Conservation (phyloP, 2,113 vertebrate genomes). For the Rutilus rutilus region DNA sequence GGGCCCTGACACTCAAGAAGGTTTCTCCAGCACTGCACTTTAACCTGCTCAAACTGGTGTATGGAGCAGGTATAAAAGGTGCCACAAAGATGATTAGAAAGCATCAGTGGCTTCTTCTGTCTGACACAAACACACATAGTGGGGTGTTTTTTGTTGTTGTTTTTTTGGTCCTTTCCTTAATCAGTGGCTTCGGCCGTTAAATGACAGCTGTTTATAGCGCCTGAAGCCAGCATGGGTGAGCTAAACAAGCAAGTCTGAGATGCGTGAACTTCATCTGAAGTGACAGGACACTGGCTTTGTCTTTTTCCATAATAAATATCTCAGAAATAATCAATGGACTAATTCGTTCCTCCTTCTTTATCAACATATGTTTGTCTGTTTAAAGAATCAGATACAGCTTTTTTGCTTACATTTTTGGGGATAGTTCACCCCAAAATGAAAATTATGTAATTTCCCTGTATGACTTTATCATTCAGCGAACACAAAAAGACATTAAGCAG, state of each 20-base stretch:
- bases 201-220: neutral
- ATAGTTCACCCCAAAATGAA: neutral
- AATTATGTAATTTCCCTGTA: neutral
- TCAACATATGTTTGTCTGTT: neutral
- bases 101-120: neutral
- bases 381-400: neutral
- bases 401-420: neutral
- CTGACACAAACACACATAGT: neutral
- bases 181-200: neutral
- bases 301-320: neutral
- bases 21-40: neutral
- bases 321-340: neutral
- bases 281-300: slow-evolving; percentile 5
- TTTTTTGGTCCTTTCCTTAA: neutral
- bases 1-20: neutral
- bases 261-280: slow-evolving; percentile 38
- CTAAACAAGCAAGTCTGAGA: slow-evolving; percentile 8
- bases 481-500: neutral
- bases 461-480: neutral
- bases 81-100: neutral
- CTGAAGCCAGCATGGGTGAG: neutral
- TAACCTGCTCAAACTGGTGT: neutral
- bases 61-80: neutral
- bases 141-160: too few relatives aligned
- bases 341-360: neutral